Conservation (phyloP, 2,888 invertebrate genomes). For the Poecilobothrus nobilitatus region DNA sequence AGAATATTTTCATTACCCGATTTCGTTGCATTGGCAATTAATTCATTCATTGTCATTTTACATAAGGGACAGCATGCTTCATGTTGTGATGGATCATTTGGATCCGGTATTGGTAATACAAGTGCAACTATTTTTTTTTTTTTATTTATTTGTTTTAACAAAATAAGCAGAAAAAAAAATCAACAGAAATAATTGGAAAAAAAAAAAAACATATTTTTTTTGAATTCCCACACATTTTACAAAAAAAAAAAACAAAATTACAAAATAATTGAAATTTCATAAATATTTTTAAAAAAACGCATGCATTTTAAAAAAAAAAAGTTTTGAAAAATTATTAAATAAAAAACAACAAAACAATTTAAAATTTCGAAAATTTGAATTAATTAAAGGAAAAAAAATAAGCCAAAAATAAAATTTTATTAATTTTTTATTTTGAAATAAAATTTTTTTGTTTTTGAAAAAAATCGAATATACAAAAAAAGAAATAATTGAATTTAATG, state of each 20-base stretch:
- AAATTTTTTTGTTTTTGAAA: too few relatives aligned
- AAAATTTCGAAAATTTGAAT: too few relatives aligned
- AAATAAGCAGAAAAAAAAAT: not conserved
- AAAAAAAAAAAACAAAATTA: not conserved
- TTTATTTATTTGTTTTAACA: constrained; percentile 13
- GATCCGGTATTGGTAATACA: constrained; percentile 76
- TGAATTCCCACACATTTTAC: not conserved
- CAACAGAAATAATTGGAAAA: too few relatives aligned
- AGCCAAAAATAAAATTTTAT: too few relatives aligned
- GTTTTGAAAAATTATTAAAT: too few relatives aligned
- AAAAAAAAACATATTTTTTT: too few relatives aligned
- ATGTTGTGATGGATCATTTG: constrained; percentile 80
- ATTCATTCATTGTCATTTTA: constrained; percentile 47
- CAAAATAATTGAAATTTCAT: not conserved
- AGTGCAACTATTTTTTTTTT: constrained; percentile 49
- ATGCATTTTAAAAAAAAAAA: too few relatives aligned
- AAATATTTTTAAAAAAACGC: not conserved
- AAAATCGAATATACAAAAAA: too few relatives aligned
- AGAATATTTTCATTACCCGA: not conserved
- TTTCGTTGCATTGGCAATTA: constrained; percentile 17
- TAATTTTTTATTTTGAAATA: too few relatives aligned
- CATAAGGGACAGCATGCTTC: constrained; percentile 83
- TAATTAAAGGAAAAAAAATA: too few relatives aligned
- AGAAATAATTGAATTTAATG: too few relatives aligned
- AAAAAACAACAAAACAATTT: too few relatives aligned